These are phyloP conservation scores for Vannuccia rotundouncinata DNA, from an alignment of 2,888 invertebrate genomes.

Conservation along the genomic window DNA sequence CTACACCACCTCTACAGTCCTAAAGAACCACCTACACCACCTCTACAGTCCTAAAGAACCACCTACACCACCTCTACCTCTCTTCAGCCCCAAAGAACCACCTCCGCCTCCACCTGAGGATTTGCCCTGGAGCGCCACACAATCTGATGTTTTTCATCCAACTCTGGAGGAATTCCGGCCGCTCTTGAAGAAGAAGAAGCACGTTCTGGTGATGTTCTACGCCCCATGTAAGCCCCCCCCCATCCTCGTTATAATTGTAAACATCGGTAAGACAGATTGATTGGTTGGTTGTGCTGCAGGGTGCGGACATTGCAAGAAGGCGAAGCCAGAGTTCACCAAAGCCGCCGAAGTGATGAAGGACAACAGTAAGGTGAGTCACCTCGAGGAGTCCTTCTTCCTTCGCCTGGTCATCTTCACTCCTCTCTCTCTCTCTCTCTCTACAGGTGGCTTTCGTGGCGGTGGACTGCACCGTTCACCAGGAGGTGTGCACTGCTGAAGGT, in stretches of 20 bases:
- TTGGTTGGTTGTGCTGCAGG: too few species aligned
- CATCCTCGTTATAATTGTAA: too few species aligned
- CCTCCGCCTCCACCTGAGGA: slow-evolving; percentile 76
- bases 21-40: too few species aligned
- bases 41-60: too few species aligned
- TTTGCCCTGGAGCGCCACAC: slow-evolving; percentile 70
- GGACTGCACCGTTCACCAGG: slow-evolving; percentile 66
- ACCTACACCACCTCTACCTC: too few species aligned
- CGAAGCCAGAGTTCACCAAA: slow-evolving; percentile 72
- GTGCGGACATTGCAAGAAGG: slow-evolving; percentile 82
- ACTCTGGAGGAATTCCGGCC: slow-evolving; percentile 67
- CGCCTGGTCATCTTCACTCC: slow-evolving; percentile 64
- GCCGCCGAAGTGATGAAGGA: slow-evolving; percentile 62
- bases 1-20: too few species aligned
- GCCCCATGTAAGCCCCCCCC: slow-evolving; percentile 87
- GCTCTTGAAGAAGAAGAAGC: slow-evolving; percentile 74
- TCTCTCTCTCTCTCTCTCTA: slow-evolving; percentile 8
- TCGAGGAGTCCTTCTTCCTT: slow-evolving; percentile 72
- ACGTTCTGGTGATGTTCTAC: slow-evolving; percentile 81
- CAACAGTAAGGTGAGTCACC: slow-evolving; percentile 62
- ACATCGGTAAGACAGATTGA: too few species aligned
- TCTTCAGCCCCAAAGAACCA: slow-evolving; percentile 66
- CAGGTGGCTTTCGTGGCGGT: slow-evolving; percentile 71
- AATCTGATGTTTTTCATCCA: slow-evolving; percentile 70
- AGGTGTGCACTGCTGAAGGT: slow-evolving; percentile 66